Conservation (phyloP, 2,113 vertebrate genomes). For the Etia nguti region DNA sequence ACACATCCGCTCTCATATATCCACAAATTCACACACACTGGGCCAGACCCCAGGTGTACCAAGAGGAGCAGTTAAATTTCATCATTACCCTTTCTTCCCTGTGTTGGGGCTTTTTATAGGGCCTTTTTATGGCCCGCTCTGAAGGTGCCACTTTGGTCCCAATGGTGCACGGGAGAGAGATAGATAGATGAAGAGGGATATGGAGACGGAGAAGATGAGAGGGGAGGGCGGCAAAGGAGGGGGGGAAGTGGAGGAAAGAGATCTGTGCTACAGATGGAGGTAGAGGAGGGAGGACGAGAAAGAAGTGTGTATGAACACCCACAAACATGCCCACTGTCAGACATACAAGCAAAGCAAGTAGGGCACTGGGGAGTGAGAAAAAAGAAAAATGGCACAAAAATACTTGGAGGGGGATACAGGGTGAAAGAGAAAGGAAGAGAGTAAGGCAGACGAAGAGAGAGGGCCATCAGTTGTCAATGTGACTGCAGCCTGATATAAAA, state of each 20-base stretch:
- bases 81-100: slow-evolving; percentile 79
- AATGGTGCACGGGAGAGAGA: slow-evolving; percentile 61
- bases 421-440: slow-evolving; percentile 3
- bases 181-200: slow-evolving; percentile 50
- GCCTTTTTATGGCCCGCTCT: slow-evolving; percentile 70
- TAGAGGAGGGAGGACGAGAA: background rate
- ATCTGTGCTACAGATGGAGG: background rate
- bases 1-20: slow-evolving; percentile 20
- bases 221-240: background rate
- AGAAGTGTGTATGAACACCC: slow-evolving; percentile 6
- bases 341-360: slow-evolving; percentile 31
- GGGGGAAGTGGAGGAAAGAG: background rate
- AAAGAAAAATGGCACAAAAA: slow-evolving; percentile 54
- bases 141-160: slow-evolving; percentile 69
- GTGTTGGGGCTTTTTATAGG: slow-evolving; percentile 76
- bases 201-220: slow-evolving; percentile 29
- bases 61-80: slow-evolving; percentile 80
- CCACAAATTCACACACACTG: slow-evolving; percentile 34
- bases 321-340: slow-evolving; percentile 43
- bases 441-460: slow-evolving; percentile 25
- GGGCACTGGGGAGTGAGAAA: slow-evolving; percentile 50
- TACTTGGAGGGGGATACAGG: background rate
- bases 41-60: slow-evolving; percentile 74
- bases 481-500: slow-evolving; percentile 79
- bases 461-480: slow-evolving; percentile 76